These are phyloP conservation scores for Urosaurus nigricauda DNA, from an alignment of 2,797 vertebrate genomes.

Conservation along the genomic window DNA sequence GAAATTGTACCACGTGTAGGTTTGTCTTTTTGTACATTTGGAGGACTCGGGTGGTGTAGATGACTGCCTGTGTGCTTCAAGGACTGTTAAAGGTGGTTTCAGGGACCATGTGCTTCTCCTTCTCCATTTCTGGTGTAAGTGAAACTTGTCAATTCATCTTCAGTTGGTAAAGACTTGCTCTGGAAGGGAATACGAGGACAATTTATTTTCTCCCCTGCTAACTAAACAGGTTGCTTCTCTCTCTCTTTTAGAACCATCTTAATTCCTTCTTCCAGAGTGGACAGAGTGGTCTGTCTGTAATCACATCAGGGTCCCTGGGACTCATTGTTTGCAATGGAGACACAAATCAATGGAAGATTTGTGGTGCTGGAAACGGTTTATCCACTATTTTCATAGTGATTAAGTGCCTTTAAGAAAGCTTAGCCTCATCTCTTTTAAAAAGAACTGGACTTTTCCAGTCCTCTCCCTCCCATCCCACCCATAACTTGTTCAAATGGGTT, in stretches of 20 bases:
- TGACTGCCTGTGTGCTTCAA: no score
- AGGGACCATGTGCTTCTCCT: no score
- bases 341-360: conserved; percentile 73
- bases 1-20: no score
- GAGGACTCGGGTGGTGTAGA: no score
- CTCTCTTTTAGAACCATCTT: conserved; percentile 69
- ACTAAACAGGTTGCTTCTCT: conserved; percentile 31
- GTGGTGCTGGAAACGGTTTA: conserved; percentile 69
- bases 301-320: conserved; percentile 67
- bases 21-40: no score
- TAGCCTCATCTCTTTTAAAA: conserved; percentile 61
- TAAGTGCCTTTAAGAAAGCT: conserved; percentile 68
- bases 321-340: conserved; percentile 64
- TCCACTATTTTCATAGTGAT: conserved; percentile 67
- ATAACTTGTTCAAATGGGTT: no score
- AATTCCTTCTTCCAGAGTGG: conserved; percentile 62
- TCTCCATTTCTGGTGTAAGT: no score
- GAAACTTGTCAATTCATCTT: background rate
- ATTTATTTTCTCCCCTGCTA: conserved; percentile 48
- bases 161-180: background rate
- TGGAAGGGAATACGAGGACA: conserved; percentile 43
- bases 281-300: conserved; percentile 59
- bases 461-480: conserved; percentile 15
- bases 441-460: conserved; percentile 56
- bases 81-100: no score